Percentiles rank a stretch among this genome's conserved stretches.
Evolutionary conservation across 2,113 vertebrate species (phyloP).

Genomic region (Lipophrys pholis): DNA sequence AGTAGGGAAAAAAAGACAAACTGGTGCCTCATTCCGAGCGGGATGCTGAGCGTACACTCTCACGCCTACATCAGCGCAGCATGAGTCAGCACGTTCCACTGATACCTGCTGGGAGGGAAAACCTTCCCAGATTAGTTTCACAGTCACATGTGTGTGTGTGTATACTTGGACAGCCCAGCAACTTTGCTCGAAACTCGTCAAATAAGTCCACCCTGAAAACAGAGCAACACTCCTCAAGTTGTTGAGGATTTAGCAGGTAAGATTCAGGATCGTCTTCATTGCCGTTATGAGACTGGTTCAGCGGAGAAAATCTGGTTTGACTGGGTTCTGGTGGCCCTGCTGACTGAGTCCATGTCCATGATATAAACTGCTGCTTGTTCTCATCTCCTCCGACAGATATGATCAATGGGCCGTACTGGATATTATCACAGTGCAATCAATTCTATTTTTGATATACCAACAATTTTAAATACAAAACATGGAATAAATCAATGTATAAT

Average conservation of each 20-base stretch:
- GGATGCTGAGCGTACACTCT: conserved; percentile 21
- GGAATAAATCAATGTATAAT: too few species aligned
- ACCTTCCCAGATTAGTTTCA: conserved; percentile 20
- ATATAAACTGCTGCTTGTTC: too few species aligned
- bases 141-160: too few species aligned
- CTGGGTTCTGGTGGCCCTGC: not conserved
- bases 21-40: too few species aligned
- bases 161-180: conserved; percentile 17
- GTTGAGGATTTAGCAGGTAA: too few species aligned
- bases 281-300: not conserved
- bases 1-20: not conserved
- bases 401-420: too few species aligned
- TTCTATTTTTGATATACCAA: too few species aligned
- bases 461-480: too few species aligned
- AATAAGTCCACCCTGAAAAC: conserved; percentile 24
- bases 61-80: conserved; percentile 3
- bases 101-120: conserved; percentile 28
- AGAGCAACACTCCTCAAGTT: conserved; percentile 6
- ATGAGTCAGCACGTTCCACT: conserved; percentile 52
- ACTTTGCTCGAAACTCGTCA: conserved; percentile 23
- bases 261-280: too few species aligned
- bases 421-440: too few species aligned
- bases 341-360: too few species aligned
- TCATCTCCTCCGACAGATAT: too few species aligned
- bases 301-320: not conserved